Evolutionary conservation across 2,113 vertebrate genomes (phyloP).

Genomic region (Corydoras maculifer): DNA sequence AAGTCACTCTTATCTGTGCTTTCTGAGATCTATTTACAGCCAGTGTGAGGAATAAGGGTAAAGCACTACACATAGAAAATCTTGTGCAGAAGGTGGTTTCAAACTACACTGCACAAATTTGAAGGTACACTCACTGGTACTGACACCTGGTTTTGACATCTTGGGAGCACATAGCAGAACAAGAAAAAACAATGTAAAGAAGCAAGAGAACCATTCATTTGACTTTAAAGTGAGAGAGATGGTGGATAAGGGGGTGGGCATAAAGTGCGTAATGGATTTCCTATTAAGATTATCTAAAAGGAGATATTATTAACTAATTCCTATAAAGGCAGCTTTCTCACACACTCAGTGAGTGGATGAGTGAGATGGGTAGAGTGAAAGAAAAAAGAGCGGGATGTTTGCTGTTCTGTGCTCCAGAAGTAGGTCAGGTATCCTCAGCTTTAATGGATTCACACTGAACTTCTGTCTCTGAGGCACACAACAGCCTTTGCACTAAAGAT

Average conservation of each 20-base stretch:
- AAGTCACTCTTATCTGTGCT: slow-evolving; percentile 5
- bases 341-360: background rate
- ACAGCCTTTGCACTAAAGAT: slow-evolving; percentile 22
- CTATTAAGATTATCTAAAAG: slow-evolving; percentile 15
- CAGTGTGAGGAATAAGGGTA: slow-evolving; percentile 24
- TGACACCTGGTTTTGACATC: slow-evolving; percentile 4
- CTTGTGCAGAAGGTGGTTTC: background rate
- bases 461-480: slow-evolving; percentile 25
- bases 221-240: background rate
- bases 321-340: slow-evolving; percentile 4
- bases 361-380: background rate
- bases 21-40: slow-evolving; percentile 31
- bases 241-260: background rate
- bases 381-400: slow-evolving; percentile 10
- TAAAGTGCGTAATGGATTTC: slow-evolving; percentile 17
- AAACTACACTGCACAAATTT: background rate
- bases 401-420: slow-evolving; percentile 30
- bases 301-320: slow-evolving; percentile 22
- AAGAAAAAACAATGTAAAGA: background rate
- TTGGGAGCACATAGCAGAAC: background rate
- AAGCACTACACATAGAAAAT: slow-evolving; percentile 7
- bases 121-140: slow-evolving; percentile 17
- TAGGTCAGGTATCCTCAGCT: slow-evolving; percentile 43
- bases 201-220: background rate
- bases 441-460: slow-evolving; percentile 41